Evolutionary conservation across 2,888 invertebrate species (phyloP).

Genomic region (Stomorhina lunata): DNA sequence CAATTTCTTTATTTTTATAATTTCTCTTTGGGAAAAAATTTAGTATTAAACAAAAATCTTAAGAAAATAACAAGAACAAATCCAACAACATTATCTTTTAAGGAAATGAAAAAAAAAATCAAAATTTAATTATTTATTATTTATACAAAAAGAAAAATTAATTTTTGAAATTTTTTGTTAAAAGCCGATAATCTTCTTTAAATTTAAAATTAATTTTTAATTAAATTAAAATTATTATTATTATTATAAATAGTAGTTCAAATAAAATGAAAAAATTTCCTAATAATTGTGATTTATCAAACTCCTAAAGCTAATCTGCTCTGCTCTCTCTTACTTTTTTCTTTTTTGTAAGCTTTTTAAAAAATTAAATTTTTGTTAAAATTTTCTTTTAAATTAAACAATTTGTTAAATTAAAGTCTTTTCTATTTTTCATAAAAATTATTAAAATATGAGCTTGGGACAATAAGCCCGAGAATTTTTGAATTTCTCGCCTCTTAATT

Average conservation of each 20-base stretch:
- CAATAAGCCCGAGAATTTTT: too few species aligned
- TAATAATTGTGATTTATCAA: constrained; percentile 59
- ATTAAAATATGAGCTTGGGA: too few species aligned
- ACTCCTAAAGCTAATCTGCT: neutral
- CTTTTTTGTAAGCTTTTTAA: neutral
- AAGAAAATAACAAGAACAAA: constrained; percentile 3
- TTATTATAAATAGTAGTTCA: constrained; percentile 47
- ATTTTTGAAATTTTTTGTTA: constrained; percentile 23
- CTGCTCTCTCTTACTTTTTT: neutral
- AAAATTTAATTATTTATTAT: too few species aligned
- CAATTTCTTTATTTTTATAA: constrained; percentile 43
- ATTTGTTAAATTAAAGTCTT: too few species aligned
- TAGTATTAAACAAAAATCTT: too few species aligned
- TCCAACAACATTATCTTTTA: neutral
- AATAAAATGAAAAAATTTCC: constrained; percentile 56
- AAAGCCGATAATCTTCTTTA: constrained; percentile 30
- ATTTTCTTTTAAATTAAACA: neutral
- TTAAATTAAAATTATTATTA: constrained; percentile 37
- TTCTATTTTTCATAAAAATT: too few species aligned
- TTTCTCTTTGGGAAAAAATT: too few species aligned
- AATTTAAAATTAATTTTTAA: constrained; percentile 53
- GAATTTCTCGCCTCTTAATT: too few species aligned
- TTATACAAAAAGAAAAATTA: neutral
- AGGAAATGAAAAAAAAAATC: too few species aligned
- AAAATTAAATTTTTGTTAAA: neutral